A percentile compares a stretch with the other conserved stretches of the same genome.
phyloP scores from a whole-genome alignment of 2,797 vertebrate genomes.

The Cossypha dichroa region DNA sequence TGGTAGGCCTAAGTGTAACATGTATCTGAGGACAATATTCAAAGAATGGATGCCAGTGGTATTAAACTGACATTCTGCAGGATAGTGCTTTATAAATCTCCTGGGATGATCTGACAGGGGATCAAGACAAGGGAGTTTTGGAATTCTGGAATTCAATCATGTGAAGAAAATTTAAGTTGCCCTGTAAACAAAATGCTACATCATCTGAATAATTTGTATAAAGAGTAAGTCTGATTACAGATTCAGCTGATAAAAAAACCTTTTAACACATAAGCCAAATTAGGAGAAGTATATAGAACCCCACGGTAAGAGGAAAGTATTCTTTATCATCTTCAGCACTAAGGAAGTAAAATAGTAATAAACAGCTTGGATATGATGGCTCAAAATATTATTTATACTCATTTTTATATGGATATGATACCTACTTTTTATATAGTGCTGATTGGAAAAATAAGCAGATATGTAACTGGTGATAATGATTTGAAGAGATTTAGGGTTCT shows the following conservation, averaged over 20 bases:
- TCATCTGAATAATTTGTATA: neutral
- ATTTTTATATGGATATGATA: neutral
- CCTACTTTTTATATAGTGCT: neutral
- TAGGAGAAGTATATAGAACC: neutral
- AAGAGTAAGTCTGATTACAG: neutral
- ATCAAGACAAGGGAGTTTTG: neutral
- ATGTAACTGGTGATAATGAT: neutral
- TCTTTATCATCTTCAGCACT: neutral
- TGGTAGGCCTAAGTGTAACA: neutral
- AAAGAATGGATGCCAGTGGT: neutral
- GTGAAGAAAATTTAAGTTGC: neutral
- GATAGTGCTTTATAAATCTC: neutral
- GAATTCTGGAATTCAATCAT: neutral
- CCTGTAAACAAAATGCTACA: neutral
- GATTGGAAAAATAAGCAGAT: neutral
- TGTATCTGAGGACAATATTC: neutral
- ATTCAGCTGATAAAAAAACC: neutral
- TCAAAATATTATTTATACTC: neutral
- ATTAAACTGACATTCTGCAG: neutral
- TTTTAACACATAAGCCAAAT: neutral
- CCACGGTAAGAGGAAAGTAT: neutral
- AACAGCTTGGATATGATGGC: neutral
- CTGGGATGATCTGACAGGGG: neutral
- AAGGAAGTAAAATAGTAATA: neutral
- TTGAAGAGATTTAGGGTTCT: neutral